Evolutionary conservation across 2,888 invertebrate species (phyloP).

Genomic region (Acanthosoma haemorrhoidale): DNA sequence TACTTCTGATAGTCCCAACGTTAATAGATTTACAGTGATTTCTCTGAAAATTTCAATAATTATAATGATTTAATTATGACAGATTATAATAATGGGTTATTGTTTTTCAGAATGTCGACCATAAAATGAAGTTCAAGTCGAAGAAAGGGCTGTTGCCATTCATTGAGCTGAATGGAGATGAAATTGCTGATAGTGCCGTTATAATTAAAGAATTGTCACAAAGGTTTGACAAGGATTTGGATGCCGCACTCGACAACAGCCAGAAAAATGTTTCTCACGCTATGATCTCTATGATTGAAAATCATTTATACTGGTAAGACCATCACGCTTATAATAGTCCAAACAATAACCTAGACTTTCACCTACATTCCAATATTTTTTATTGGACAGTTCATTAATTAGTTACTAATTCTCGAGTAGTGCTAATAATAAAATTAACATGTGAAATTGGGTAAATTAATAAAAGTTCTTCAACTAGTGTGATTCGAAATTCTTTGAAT

Average conservation of each 20-base stretch:
- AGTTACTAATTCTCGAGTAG: no score
- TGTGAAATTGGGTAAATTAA: no score
- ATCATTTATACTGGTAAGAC: conserved; percentile 76
- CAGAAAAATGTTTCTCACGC: conserved; percentile 86
- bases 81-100: background rate
- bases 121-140: conserved; percentile 88
- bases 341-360: no score
- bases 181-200: conserved; percentile 85
- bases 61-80: background rate
- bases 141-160: conserved; percentile 93
- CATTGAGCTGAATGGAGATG: conserved; percentile 89
- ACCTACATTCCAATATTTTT: no score
- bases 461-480: no score
- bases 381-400: no score
- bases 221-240: conserved; percentile 76
- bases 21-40: background rate
- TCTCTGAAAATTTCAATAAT: background rate
- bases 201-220: conserved; percentile 82
- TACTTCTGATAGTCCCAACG: no score
- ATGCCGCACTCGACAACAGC: conserved; percentile 73
- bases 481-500: no score
- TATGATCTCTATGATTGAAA: conserved; percentile 90
- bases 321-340: no score
- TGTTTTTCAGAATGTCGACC: conserved; percentile 80
- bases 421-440: no score